Evolutionary conservation across 23 tunicate species (phyloP).

Genomic region (Ascidia mentula): DNA sequence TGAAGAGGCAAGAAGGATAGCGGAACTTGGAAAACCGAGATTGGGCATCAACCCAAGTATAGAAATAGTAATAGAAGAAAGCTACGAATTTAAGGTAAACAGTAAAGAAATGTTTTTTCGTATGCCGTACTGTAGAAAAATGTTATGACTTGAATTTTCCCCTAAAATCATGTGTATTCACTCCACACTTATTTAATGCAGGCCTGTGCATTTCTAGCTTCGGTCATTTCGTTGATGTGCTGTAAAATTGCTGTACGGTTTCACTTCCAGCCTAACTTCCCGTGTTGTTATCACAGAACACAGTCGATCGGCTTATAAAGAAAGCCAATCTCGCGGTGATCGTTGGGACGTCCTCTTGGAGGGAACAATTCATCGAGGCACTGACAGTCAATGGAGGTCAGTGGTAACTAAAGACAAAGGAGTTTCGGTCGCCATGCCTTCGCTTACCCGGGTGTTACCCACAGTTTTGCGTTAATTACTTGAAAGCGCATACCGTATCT

Average conservation of each 20-base stretch:
- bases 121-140: no score
- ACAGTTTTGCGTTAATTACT: no score
- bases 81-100: constrained; percentile 83
- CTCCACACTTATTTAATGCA: not conserved
- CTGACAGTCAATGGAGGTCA: constrained; percentile 89
- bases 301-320: constrained; percentile 95
- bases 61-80: constrained; percentile 84
- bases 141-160: no score
- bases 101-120: no score
- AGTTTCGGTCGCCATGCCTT: no score
- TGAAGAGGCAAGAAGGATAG: constrained; percentile 88
- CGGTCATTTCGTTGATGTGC: not conserved
- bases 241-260: not conserved
- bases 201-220: not conserved
- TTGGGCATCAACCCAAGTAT: constrained; percentile 57
- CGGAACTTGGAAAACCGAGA: constrained; percentile 94
- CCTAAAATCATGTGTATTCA: no score
- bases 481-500: no score
- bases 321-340: constrained; percentile 91
- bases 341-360: constrained; percentile 94
- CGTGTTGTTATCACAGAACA: constrained; percentile 48
- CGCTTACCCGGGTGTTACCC: no score
- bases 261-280: not conserved
- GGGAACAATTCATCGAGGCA: constrained; percentile 93
- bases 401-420: no score